Percentiles rank a stretch among this genome's conserved stretches.
These are phyloP conservation scores for Scomber scombrus DNA, from an alignment of 2,113 vertebrate species.

Conservation along the genomic window DNA sequence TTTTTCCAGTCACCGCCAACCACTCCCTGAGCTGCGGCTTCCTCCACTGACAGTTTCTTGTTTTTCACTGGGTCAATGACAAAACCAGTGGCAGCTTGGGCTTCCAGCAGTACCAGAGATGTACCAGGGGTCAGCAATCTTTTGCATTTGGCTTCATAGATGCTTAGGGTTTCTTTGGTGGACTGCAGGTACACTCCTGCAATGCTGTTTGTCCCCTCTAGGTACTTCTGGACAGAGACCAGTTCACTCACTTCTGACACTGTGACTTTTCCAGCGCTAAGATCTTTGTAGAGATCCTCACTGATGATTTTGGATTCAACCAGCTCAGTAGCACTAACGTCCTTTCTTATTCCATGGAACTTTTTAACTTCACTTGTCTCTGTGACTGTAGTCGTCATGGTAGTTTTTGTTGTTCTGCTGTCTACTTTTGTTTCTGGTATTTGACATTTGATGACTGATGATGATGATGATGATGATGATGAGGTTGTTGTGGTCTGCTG, in stretches of 20 bases:
- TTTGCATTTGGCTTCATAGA: conserved; percentile 85
- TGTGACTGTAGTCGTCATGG: conserved; percentile 79
- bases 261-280: conserved; percentile 83
- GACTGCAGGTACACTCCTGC: conserved; percentile 86
- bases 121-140: conserved; percentile 81
- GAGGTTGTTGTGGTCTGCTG: neutral
- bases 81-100: conserved; percentile 88
- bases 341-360: conserved; percentile 85
- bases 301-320: conserved; percentile 87
- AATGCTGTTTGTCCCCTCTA: conserved; percentile 88
- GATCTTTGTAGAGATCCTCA: conserved; percentile 85
- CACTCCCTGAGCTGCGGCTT: conserved; percentile 74
- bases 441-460: neutral
- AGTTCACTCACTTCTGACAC: conserved; percentile 67
- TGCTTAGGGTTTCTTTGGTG: conserved; percentile 84
- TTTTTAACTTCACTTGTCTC: conserved; percentile 73
- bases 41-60: conserved; percentile 84
- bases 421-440: conserved; percentile 77
- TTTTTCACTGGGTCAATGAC: conserved; percentile 85
- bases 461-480: neutral
- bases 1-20: conserved; percentile 83
- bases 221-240: conserved; percentile 85
- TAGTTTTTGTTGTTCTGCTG: conserved; percentile 81
- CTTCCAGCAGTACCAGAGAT: conserved; percentile 81
- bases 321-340: conserved; percentile 85